Evolutionary conservation across 2,888 invertebrate genomes (phyloP).

Genomic region (Cantharis lateralis): DNA sequence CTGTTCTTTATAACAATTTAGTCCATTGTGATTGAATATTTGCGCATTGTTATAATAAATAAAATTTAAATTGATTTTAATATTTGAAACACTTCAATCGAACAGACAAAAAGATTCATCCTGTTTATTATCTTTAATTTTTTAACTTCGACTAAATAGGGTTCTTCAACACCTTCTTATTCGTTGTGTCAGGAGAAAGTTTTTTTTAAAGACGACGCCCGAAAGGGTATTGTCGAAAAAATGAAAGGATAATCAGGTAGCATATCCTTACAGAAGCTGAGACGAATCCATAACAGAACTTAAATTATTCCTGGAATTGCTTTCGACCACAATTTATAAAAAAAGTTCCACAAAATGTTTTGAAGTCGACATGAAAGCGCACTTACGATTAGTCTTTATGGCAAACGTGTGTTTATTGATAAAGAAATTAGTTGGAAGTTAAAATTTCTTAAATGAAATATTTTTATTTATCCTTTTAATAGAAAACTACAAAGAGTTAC

Average conservation of each 20-base stretch:
- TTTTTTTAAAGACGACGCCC: not conserved
- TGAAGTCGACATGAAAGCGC: not conserved
- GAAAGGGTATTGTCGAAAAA: not conserved
- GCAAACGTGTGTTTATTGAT: not conserved
- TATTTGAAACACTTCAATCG: not conserved
- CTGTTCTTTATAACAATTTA: slow-evolving; percentile 7
- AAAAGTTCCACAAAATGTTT: not conserved
- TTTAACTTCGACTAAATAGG: not conserved
- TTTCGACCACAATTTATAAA: not conserved
- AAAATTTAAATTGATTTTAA: not conserved
- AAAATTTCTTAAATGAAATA: not conserved
- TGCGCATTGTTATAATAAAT: slow-evolving; percentile 10
- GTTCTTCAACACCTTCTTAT: not conserved
- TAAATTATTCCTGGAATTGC: not conserved
- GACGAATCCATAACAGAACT: not conserved
- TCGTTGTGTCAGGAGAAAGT: not conserved
- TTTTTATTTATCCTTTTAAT: not conserved
- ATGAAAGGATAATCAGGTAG: not conserved
- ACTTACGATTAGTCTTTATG: not conserved
- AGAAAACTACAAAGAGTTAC: not conserved
- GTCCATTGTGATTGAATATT: slow-evolving; percentile 15
- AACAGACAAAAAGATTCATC: not conserved
- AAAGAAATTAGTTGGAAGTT: not conserved
- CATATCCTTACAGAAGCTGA: not conserved
- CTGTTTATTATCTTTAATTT: not conserved